Conservation (phyloP, 1,140 invertebrate genomes). For the Danaus melanippus region DNA sequence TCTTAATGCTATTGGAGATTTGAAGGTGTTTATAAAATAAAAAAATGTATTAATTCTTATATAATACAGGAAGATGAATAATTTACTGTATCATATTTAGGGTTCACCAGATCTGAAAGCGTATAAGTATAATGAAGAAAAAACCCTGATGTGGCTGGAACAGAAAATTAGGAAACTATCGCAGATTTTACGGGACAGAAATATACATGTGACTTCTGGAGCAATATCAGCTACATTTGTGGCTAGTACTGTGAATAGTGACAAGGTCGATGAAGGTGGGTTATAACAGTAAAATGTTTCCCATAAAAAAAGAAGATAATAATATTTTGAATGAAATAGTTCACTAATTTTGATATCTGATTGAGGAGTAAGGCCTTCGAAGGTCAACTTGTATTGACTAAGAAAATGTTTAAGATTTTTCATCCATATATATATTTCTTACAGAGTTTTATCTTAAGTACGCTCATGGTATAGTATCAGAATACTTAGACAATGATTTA, state of each 20-base stretch:
- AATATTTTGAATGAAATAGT: not conserved
- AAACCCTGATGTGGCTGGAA: slow-evolving; percentile 80
- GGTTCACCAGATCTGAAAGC: slow-evolving; percentile 76
- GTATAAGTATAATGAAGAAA: slow-evolving; percentile 85
- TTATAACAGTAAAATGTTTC: not conserved
- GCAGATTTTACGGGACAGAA: slow-evolving; percentile 76
- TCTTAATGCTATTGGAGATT: slow-evolving; percentile 76
- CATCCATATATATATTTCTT: slow-evolving; percentile 29
- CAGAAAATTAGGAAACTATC: slow-evolving; percentile 77
- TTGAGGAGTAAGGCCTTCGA: too few relatives aligned
- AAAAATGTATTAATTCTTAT: not conserved
- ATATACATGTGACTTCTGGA: slow-evolving; percentile 79
- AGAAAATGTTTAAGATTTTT: not conserved
- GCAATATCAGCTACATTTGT: slow-evolving; percentile 82
- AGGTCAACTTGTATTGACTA: too few relatives aligned
- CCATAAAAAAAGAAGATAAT: not conserved
- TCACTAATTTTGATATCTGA: too few relatives aligned
- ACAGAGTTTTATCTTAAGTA: slow-evolving; percentile 77
- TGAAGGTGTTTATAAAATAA: slow-evolving; percentile 68
- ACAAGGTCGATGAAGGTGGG: slow-evolving; percentile 64
- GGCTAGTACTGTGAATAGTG: slow-evolving; percentile 72
- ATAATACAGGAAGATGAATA: not conserved
- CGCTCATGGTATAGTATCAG: slow-evolving; percentile 79
- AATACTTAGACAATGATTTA: slow-evolving; percentile 79
- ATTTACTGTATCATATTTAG: slow-evolving; percentile 22